These are phyloP conservation scores for Ibidorhyncha struthersii DNA, from an alignment of 2,113 vertebrate species.

Conservation along the genomic window DNA sequence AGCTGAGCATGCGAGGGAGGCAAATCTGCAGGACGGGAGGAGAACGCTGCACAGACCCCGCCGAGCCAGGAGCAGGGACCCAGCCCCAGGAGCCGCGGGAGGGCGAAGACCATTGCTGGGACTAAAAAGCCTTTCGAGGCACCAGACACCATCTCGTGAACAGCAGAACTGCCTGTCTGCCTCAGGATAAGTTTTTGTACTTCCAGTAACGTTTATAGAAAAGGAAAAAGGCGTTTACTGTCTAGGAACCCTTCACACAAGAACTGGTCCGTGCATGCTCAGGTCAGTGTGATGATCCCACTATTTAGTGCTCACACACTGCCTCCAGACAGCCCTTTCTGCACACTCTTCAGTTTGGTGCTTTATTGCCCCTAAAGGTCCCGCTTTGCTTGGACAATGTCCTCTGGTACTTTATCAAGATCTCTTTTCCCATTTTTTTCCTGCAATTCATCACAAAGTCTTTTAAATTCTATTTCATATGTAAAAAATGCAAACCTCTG, in stretches of 20 bases:
- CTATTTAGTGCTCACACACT: not conserved
- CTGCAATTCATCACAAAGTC: not conserved
- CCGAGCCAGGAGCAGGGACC: not conserved
- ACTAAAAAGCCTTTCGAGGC: not conserved
- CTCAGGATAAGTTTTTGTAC: not conserved
- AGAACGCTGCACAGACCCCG: too few relatives aligned
- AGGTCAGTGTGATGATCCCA: not conserved
- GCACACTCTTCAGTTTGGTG: too few relatives aligned
- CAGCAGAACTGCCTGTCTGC: not conserved
- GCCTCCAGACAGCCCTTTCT: not conserved
- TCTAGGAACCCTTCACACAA: not conserved
- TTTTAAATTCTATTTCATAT: not conserved
- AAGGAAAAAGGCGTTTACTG: not conserved
- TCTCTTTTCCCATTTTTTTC: not conserved
- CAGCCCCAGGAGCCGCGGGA: accelerated
- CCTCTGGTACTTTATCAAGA: too few relatives aligned
- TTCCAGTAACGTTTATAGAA: not conserved
- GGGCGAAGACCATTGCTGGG: not conserved
- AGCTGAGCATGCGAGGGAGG: too few relatives aligned
- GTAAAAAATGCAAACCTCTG: not conserved
- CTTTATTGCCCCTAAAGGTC: not conserved
- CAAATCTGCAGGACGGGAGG: too few relatives aligned
- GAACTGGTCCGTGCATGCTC: accelerated
- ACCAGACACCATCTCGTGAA: not conserved
- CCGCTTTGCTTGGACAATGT: not conserved